These are phyloP conservation scores for Aphrophora alni DNA, from an alignment of 2,888 invertebrate genomes.

Conservation along the genomic window DNA sequence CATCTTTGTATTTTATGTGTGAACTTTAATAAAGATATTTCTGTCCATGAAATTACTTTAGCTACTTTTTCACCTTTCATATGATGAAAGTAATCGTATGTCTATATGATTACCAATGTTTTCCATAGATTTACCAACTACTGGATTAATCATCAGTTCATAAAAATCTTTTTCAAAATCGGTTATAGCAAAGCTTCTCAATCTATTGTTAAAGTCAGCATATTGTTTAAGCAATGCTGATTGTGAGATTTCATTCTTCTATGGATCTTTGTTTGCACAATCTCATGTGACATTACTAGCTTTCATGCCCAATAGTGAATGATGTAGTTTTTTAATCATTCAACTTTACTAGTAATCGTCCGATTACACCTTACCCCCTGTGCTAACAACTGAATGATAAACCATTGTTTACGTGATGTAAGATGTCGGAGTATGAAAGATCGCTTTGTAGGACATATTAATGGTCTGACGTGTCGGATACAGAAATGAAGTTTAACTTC, in stretches of 20 bases:
- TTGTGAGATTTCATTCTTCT: background rate
- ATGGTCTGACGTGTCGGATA: background rate
- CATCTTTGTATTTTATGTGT: constrained; percentile 14
- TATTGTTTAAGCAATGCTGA: background rate
- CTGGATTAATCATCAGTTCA: background rate
- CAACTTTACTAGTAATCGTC: constrained; percentile 26
- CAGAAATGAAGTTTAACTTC: no score
- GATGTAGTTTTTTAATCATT: background rate
- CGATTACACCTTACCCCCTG: background rate
- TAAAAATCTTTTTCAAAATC: background rate
- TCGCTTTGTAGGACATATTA: constrained; percentile 34
- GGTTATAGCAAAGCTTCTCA: background rate
- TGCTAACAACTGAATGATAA: constrained; percentile 28
- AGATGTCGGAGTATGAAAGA: constrained; percentile 22
- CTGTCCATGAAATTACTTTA: background rate
- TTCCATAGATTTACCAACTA: constrained; percentile 13
- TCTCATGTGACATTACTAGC: background rate
- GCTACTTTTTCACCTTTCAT: background rate
- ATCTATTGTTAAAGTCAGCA: background rate
- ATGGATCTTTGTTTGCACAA: background rate
- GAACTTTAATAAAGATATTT: constrained; percentile 29
- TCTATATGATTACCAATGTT: background rate
- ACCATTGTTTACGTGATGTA: constrained; percentile 26
- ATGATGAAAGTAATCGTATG: background rate
- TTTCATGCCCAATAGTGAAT: background rate